phyloP scores from a whole-genome alignment of 1,140 invertebrate species.

The Hylaeus volcanicus region DNA sequence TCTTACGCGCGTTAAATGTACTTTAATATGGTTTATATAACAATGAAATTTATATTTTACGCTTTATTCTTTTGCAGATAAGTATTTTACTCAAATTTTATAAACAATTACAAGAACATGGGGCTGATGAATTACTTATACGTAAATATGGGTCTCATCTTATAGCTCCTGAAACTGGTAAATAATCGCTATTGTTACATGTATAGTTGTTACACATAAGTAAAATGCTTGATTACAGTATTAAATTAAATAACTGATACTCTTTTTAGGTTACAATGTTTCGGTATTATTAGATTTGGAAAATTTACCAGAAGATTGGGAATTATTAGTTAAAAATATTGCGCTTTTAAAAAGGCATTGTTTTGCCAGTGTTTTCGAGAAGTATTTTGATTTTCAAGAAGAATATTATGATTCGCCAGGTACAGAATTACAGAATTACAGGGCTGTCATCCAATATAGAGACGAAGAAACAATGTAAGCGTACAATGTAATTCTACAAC shows the following conservation, averaged over 20 bases:
- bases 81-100: slow-evolving; percentile 99
- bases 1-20: neutral
- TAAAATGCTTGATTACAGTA: slow-evolving; percentile 2
- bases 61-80: slow-evolving; percentile 83
- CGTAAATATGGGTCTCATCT: slow-evolving; percentile 93
- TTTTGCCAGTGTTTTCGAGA: slow-evolving; percentile 99
- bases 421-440: slow-evolving; percentile 90
- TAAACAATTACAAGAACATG: slow-evolving; percentile 98
- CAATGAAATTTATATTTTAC: neutral
- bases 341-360: slow-evolving; percentile 98
- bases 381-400: slow-evolving; percentile 99
- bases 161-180: slow-evolving; percentile 92
- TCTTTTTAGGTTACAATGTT: slow-evolving; percentile 92
- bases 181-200: slow-evolving; percentile 24
- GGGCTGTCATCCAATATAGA: slow-evolving; percentile 98
- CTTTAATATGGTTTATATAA: neutral
- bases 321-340: slow-evolving; percentile 93
- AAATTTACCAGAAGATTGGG: slow-evolving; percentile 94
- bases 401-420: slow-evolving; percentile 98
- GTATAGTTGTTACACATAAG: no score
- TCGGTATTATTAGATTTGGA: slow-evolving; percentile 96
- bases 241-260: slow-evolving; percentile 25
- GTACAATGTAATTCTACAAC: slow-evolving; percentile 12
- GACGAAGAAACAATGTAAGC: slow-evolving; percentile 99
- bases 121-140: slow-evolving; percentile 97